Conservation (phyloP, 1,140 invertebrate species). For the Lepidotrigona ventralis region DNA sequence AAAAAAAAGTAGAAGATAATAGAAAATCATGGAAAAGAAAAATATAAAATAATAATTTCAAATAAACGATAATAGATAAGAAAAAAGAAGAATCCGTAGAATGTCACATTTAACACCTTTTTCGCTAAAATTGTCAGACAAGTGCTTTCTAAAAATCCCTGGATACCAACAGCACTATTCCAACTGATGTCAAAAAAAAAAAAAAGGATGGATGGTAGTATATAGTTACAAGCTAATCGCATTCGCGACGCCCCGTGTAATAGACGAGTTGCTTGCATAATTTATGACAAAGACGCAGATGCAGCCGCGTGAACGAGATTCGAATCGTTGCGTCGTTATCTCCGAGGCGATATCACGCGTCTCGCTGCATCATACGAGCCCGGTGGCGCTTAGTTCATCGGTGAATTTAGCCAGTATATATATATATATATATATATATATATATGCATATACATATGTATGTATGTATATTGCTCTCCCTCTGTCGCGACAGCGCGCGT, state of each 20-base stretch:
- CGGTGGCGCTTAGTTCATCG: constrained; percentile 65
- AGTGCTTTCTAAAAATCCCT: no score
- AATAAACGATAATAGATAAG: no score
- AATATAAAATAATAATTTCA: no score
- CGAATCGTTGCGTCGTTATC: constrained; percentile 56
- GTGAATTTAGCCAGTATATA: constrained; percentile 52
- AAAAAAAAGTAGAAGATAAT: background rate
- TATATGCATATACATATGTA: no score
- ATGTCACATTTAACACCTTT: no score
- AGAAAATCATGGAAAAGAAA: no score
- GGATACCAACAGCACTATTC: no score
- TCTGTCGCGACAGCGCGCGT: background rate
- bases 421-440: no score
- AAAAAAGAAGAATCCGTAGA: no score
- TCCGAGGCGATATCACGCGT: constrained; percentile 48
- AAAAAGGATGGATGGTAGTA: background rate
- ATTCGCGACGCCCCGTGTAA: constrained; percentile 26
- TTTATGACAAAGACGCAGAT: constrained; percentile 42
- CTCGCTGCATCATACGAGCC: constrained; percentile 15
- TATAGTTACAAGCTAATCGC: background rate
- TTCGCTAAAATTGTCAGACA: no score
- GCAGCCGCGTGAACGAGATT: constrained; percentile 49
- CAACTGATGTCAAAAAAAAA: background rate
- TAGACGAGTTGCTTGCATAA: constrained; percentile 38
- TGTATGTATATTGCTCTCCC: no score